Conservation (phyloP, 2,888 invertebrate genomes). For the Diabrotica balteata region DNA sequence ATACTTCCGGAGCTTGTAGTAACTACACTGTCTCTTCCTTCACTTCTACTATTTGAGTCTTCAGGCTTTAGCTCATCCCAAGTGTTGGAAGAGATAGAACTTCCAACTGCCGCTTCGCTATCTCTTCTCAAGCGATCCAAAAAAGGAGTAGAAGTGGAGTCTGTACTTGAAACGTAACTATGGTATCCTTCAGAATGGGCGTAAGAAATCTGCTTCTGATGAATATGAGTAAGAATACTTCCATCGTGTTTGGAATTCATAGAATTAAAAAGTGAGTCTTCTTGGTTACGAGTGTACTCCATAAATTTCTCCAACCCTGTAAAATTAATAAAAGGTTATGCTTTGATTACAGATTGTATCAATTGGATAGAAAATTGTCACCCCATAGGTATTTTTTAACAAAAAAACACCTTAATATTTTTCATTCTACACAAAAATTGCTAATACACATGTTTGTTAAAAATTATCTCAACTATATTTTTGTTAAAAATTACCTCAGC, state of each 20-base stretch:
- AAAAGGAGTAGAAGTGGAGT: conserved; percentile 79
- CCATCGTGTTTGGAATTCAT: conserved; percentile 59
- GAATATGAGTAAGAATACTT: conserved; percentile 62
- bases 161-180: conserved; percentile 80
- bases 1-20: conserved; percentile 69
- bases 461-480: too few species aligned
- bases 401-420: too few species aligned
- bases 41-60: conserved; percentile 43
- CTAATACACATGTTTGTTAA: too few species aligned
- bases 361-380: too few species aligned
- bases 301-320: conserved; percentile 68
- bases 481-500: too few species aligned
- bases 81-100: conserved; percentile 53
- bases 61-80: conserved; percentile 58
- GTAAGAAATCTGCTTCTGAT: conserved; percentile 77
- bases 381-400: too few species aligned
- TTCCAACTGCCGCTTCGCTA: conserved; percentile 64
- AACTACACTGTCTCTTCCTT: conserved; percentile 70
- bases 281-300: conserved; percentile 72
- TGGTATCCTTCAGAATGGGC: conserved; percentile 83
- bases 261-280: conserved; percentile 58
- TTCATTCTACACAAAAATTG: too few species aligned
- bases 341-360: too few species aligned
- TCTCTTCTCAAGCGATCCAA: conserved; percentile 74
- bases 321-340: conserved; percentile 34